Conservation (phyloP, 2,113 vertebrate species). For the Hippocampus barbouri region DNA sequence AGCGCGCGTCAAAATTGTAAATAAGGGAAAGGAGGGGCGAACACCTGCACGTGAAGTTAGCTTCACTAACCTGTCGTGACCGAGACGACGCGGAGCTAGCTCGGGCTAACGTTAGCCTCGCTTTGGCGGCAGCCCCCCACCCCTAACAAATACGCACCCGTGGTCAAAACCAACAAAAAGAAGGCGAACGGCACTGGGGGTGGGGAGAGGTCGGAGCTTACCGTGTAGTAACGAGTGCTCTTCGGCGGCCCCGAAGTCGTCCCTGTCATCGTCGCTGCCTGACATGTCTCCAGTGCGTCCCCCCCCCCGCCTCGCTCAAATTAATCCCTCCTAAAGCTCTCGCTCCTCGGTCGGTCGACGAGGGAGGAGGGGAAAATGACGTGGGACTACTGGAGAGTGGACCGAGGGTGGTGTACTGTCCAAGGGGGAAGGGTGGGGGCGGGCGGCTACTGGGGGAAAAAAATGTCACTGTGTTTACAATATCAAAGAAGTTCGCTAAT, state of each 20-base stretch:
- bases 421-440: slow-evolving; percentile 49
- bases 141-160: background rate
- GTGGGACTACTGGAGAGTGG: slow-evolving; percentile 61
- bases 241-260: slow-evolving; percentile 62
- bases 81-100: slow-evolving; percentile 52
- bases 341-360: slow-evolving; percentile 57
- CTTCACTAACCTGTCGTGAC: slow-evolving; percentile 58
- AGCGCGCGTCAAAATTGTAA: background rate
- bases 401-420: slow-evolving; percentile 58
- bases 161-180: slow-evolving; percentile 5
- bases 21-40: slow-evolving; percentile 8
- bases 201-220: slow-evolving; percentile 26
- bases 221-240: slow-evolving; percentile 64
- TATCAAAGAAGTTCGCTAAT: slow-evolving; percentile 51
- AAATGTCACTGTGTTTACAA: slow-evolving; percentile 21
- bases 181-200: background rate
- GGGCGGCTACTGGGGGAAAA: slow-evolving; percentile 37
- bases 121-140: slow-evolving; percentile 40
- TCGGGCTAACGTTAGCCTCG: slow-evolving; percentile 53
- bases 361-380: slow-evolving; percentile 74
- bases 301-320: slow-evolving; percentile 38
- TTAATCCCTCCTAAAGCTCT: slow-evolving; percentile 64
- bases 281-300: slow-evolving; percentile 60
- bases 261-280: slow-evolving; percentile 75
- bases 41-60: slow-evolving; percentile 52